These are phyloP conservation scores for Poecile montanus DNA, from an alignment of 2,797 vertebrate genomes.

Conservation along the genomic window DNA sequence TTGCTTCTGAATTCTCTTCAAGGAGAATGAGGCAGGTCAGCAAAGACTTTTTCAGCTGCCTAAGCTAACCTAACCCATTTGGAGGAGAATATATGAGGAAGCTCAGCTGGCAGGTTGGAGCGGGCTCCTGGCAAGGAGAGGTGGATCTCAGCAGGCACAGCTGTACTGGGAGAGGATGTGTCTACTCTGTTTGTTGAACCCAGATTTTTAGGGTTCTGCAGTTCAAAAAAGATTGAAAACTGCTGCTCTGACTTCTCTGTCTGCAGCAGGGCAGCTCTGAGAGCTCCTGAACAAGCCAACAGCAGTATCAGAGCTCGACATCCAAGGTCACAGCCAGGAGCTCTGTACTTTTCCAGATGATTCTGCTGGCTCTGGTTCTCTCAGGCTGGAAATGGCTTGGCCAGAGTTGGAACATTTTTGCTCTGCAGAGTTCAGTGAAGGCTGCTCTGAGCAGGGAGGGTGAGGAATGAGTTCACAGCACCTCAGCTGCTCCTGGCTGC, in stretches of 20 bases:
- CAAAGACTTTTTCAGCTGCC: constrained; percentile 25
- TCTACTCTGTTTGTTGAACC: neutral
- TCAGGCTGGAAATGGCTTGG: constrained; percentile 25
- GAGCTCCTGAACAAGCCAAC: neutral
- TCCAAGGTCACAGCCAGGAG: neutral
- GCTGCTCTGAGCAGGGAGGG: neutral
- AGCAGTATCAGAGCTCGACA: neutral
- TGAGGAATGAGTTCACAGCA: neutral
- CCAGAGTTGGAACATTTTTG: neutral
- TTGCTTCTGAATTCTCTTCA: constrained; percentile 25
- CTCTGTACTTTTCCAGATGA: constrained; percentile 46
- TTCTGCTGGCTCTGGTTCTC: constrained; percentile 22
- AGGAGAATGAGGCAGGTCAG: constrained; percentile 48
- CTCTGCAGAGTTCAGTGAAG: neutral
- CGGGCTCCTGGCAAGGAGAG: constrained; percentile 22
- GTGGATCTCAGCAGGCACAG: constrained; percentile 60
- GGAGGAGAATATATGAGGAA: neutral
- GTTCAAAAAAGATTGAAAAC: neutral
- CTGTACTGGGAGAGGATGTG: constrained; percentile 33
- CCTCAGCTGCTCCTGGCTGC: neutral
- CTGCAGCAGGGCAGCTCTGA: neutral
- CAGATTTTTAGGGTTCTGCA: neutral
- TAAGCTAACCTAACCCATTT: neutral
- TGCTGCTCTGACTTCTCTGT: neutral
- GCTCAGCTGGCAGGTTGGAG: constrained; percentile 39